Conservation (phyloP, 2,888 invertebrate species). For the Tenthredo scrophulariae region DNA sequence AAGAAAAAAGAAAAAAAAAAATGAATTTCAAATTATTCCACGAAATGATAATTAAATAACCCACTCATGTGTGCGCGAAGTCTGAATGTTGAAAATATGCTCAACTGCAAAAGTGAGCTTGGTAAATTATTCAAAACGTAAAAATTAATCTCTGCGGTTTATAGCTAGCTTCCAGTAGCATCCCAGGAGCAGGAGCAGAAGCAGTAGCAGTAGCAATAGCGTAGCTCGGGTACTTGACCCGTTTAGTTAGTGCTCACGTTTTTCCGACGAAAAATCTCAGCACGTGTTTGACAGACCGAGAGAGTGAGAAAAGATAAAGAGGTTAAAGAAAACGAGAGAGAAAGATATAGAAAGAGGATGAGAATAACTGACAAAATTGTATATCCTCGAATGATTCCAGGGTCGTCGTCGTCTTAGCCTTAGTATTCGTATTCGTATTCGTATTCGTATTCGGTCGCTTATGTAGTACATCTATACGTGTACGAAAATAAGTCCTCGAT, state of each 20-base stretch:
- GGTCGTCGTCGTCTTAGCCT: neutral
- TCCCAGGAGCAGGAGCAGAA: too few relatives aligned
- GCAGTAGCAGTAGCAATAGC: neutral
- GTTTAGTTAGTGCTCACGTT: slow-evolving; percentile 15
- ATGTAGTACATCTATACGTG: neutral
- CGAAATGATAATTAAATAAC: neutral
- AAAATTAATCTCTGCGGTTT: neutral
- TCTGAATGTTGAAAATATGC: neutral
- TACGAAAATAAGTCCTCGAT: slow-evolving; percentile 17
- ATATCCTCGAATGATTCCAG: slow-evolving; percentile 15
- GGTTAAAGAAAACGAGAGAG: neutral
- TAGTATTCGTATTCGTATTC: neutral
- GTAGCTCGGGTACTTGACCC: slow-evolving; percentile 12
- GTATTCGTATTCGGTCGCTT: neutral
- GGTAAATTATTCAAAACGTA: neutral
- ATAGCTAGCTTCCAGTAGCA: neutral
- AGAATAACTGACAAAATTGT: slow-evolving; percentile 9
- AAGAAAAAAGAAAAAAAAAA: neutral
- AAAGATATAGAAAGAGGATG: neutral
- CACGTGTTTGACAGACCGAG: slow-evolving; percentile 33
- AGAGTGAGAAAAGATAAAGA: neutral
- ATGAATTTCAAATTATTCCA: neutral
- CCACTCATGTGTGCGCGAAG: neutral
- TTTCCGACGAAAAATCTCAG: slow-evolving; percentile 11
- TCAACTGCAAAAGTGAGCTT: neutral